phyloP scores from a whole-genome alignment of 1,140 invertebrate species.

The Aplysia californica region DNA sequence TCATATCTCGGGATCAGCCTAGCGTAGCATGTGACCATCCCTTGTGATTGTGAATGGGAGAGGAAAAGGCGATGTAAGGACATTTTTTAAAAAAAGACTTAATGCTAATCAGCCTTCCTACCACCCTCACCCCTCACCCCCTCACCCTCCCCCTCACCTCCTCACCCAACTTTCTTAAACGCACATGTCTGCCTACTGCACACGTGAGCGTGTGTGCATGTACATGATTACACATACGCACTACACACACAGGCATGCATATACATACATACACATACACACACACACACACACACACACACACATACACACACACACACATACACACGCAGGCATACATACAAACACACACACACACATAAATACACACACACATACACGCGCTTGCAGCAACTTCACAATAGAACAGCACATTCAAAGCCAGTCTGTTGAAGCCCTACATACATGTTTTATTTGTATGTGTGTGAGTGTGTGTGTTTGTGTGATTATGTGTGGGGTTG shows the following conservation, averaged over 20 bases:
- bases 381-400: not conserved
- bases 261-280: conserved; percentile 27
- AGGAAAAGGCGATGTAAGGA: not conserved
- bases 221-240: not conserved
- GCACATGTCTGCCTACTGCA: not conserved
- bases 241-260: not conserved
- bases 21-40: too few species aligned
- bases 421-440: too few species aligned
- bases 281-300: conserved; percentile 29
- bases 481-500: too few species aligned
- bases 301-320: not conserved
- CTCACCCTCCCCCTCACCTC: not conserved
- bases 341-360: too few species aligned
- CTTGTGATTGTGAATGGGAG: too few species aligned
- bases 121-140: not conserved
- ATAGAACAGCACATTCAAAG: too few species aligned
- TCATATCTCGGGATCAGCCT: too few species aligned
- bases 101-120: not conserved
- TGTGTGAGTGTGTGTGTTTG: too few species aligned
- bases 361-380: not conserved
- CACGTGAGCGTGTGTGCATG: not conserved
- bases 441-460: too few species aligned
- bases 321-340: too few species aligned
- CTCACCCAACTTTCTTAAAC: not conserved
- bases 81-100: not conserved